Conservation (phyloP, 2,797 vertebrate species). For the Microctenopoma lineatum region DNA sequence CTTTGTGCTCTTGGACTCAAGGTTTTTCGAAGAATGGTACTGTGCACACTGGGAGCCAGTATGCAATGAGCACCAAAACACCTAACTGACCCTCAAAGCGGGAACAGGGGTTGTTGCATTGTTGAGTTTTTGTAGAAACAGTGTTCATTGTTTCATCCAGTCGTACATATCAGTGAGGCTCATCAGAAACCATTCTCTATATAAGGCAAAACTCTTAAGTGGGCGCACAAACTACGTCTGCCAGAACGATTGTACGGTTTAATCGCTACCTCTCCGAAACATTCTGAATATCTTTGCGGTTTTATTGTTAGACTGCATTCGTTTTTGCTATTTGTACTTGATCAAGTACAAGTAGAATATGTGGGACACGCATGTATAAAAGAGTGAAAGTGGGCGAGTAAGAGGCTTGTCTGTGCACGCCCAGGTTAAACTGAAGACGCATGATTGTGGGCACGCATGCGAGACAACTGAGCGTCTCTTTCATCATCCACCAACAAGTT, state of each 20-base stretch:
- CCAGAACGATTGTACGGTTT: background rate
- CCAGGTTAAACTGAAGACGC: conserved; percentile 13
- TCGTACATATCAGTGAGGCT: too few relatives aligned
- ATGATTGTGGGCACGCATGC: conserved; percentile 24
- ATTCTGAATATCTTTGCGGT: background rate
- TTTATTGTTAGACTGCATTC: too few relatives aligned
- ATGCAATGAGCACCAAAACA: conserved; percentile 18
- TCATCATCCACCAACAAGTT: conserved; percentile 32
- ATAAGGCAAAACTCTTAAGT: background rate
- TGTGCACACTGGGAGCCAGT: conserved; percentile 21
- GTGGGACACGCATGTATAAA: background rate
- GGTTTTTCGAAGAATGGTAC: conserved; percentile 11
- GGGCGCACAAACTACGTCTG: background rate
- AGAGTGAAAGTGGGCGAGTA: background rate
- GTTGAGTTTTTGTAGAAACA: background rate
- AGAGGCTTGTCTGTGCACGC: conserved; percentile 53
- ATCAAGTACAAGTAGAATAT: background rate
- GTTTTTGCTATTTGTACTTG: too few relatives aligned
- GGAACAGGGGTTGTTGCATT: conserved; percentile 10
- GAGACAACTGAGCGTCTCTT: conserved; percentile 18
- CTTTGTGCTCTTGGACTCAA: conserved; percentile 39
- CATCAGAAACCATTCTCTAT: too few relatives aligned
- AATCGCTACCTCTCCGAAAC: background rate
- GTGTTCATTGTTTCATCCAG: too few relatives aligned
- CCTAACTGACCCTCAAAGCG: conserved; percentile 16